Conservation (phyloP, 1,140 invertebrate species). For the Leptopilina clavipes region DNA sequence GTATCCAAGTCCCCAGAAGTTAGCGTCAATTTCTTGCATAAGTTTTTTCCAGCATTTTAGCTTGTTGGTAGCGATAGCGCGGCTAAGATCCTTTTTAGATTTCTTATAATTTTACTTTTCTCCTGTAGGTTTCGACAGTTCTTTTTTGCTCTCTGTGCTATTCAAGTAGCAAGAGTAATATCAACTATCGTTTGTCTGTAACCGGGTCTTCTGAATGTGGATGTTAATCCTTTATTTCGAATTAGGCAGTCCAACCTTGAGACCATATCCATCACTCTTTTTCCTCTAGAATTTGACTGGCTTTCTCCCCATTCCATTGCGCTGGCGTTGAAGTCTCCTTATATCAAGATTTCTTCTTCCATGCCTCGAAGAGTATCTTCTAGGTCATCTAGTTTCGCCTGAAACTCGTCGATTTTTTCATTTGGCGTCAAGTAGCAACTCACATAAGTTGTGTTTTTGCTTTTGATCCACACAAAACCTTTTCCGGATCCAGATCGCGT, state of each 20-base stretch:
- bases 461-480: too few relatives aligned
- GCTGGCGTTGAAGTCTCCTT: constrained; percentile 54
- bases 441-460: too few relatives aligned
- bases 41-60: constrained; percentile 46
- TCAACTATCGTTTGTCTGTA: background rate
- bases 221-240: too few relatives aligned
- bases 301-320: constrained; percentile 50
- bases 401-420: constrained; percentile 34
- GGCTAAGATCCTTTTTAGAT: constrained; percentile 36
- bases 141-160: background rate
- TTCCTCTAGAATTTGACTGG: constrained; percentile 40
- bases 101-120: background rate
- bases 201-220: too few relatives aligned
- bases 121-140: background rate
- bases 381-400: constrained; percentile 9
- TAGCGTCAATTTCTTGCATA: constrained; percentile 46
- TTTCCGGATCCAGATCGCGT: too few relatives aligned
- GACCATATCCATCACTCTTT: constrained; percentile 44
- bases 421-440: constrained; percentile 44
- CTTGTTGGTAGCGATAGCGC: constrained; percentile 49
- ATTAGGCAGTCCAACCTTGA: too few relatives aligned
- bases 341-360: constrained; percentile 31
- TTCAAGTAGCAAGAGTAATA: background rate
- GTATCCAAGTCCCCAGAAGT: constrained; percentile 54
- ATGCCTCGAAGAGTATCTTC: constrained; percentile 7